Conservation (phyloP, 2,113 vertebrate genomes). For the Antigone vipio region DNA sequence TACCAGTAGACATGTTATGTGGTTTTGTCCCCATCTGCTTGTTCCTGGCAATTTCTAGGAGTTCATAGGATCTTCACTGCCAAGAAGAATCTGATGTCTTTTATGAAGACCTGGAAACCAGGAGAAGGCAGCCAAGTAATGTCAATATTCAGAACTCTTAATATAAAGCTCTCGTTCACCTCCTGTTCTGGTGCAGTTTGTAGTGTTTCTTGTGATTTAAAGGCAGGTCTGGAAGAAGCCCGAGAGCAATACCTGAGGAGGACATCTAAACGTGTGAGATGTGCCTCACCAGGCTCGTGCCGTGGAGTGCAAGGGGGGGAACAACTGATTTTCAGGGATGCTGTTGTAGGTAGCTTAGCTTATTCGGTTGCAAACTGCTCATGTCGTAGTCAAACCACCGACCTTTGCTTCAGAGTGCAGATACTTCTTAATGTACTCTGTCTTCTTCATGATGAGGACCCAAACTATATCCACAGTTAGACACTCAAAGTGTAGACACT, state of each 20-base stretch:
- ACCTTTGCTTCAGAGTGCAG: background rate
- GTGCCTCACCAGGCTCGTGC: background rate
- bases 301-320: accelerated
- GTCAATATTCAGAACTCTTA: background rate
- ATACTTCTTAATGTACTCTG: background rate
- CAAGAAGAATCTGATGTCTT: slow-evolving; percentile 4
- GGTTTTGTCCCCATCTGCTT: slow-evolving; percentile 31
- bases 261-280: background rate
- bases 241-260: background rate
- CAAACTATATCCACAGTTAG: background rate
- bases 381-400: accelerated
- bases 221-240: background rate
- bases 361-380: background rate
- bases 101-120: background rate
- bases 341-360: background rate
- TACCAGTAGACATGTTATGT: slow-evolving; percentile 29
- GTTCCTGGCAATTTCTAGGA: slow-evolving; percentile 2
- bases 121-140: background rate
- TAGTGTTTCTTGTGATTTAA: background rate
- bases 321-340: background rate
- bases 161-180: background rate
- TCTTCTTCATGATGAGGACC: background rate
- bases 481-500: background rate
- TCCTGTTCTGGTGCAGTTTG: background rate
- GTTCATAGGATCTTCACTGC: background rate